Evolutionary conservation across 2,797 vertebrate species (phyloP), one percentile per base, ranked within the genome.

Genomic region (Tenualosa ilisha): DNA sequence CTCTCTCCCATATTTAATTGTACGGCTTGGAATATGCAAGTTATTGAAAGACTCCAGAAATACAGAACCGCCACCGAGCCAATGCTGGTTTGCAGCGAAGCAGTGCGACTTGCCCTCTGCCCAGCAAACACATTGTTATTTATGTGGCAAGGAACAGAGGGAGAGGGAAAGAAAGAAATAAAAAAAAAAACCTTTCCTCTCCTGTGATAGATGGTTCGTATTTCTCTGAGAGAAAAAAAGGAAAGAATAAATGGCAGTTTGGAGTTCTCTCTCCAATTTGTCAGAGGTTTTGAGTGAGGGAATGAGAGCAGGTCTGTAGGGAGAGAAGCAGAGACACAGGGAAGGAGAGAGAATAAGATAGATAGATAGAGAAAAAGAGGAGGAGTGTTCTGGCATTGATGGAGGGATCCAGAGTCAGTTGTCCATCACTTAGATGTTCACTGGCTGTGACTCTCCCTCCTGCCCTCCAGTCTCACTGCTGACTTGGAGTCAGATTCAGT

Each of bases 111-210:
- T 49, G 88, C 89, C 87, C 88, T 88, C 91, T 93, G 92, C 90
- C 86, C 89, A 91, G 92, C 93, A 91, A 75, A 93, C 91, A 87
- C 86, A 86, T 61, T 94, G 93, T 94, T 94, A 94, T 95, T 95
- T 95, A 94, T 95, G 94, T 91, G 87, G 89, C 84, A 82, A 86
- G 46, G 26, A 86, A 51, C 86, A 59, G 54, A 82, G n/a, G 15
- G 65, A 75, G 31, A 43, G 31, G 17, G 13, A 72, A 31, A 20
- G 37, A 75, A 11, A 75, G 65, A 72, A 2, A 81, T 12, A 59
- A 11, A 56, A 81, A 13, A 31, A 37, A 6, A 12, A 72, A 12
- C 15, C 13, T 22, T 15, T 17, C 9, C 31, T 26, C 15, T 72
- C 65, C 84, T 83, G 84, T 85, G 84, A 75, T 75, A 59, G n/a